Evolutionary conservation across 1,140 invertebrate genomes (phyloP), one percentile per base, ranked within the genome.

Genomic region (Nixonia krombeini): DNA sequence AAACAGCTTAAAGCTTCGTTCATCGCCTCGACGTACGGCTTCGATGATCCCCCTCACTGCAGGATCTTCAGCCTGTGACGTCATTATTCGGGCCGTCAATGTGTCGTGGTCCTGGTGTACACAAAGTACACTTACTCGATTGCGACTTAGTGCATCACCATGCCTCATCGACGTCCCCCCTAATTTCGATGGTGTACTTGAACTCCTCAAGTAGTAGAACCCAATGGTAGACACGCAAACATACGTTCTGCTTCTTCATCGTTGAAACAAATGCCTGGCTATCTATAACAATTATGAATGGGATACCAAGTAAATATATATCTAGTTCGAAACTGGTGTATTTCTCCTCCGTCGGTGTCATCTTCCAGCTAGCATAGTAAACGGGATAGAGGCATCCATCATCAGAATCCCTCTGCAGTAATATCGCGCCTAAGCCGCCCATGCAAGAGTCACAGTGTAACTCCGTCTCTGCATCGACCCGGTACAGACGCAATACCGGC

Each of bases 241-340:
- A 51, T 18, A 9, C 23, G 1, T 51, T 28, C 13, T 21, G 33
- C 21, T 52, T 61, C 13, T 7, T n/a, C 50, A 58, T 58, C 10
- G 37, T 58, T 12, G 21, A 21, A 16, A 16, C 0, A 2, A 33
- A 33, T 0, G 45, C 45, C 26, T 41, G 12, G 21, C 40, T 51
- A 16, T 57, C 53, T 3, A 23, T 65, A 0, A 46, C 44, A 15
- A 49, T 47, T 13, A 47, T 55, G 12, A 55, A 31, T 18, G 5
- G 28, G 10, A 37, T 47, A 8, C 38, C 38, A 4, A 52, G n/a
- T 15, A 42, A 28, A 33, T 53, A 53, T 6, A 53, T 37, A 50
- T 76, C 74, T 6, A 78, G 44, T 28, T 72, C 65, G 57, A 72
- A 73, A 16, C 66, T 69, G 37, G 69, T 46, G 41, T 71, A 78